These are phyloP conservation scores for Horisme vitalbata DNA, from an alignment of 2,888 invertebrate genomes.

Conservation along the genomic window DNA sequence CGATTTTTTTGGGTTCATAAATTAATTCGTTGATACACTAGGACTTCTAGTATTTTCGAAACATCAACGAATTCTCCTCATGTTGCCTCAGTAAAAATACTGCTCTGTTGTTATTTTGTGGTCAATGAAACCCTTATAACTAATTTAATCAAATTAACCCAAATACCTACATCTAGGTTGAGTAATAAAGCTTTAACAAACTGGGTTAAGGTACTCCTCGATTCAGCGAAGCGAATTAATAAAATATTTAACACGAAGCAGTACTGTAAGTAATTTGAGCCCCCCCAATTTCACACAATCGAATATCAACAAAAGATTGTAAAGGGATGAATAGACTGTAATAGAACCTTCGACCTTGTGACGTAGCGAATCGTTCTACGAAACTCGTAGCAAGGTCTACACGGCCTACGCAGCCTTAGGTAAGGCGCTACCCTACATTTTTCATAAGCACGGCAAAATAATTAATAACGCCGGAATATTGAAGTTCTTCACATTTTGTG, in stretches of 20 bases:
- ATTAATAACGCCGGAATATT: too few relatives aligned
- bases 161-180: slow-evolving; percentile 1
- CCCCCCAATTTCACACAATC: slow-evolving; percentile 67
- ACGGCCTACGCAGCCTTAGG: slow-evolving; percentile 1
- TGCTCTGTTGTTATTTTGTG: too few relatives aligned
- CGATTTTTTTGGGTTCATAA: too few relatives aligned
- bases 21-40: too few relatives aligned
- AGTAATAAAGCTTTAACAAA: slow-evolving; percentile 5
- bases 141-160: too few relatives aligned
- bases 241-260: slow-evolving; percentile 37
- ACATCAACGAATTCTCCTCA: too few relatives aligned
- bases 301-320: slow-evolving; percentile 58
- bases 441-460: too few relatives aligned
- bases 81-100: too few relatives aligned
- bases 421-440: too few relatives aligned
- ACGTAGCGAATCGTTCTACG: slow-evolving; percentile 41
- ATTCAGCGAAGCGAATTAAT: slow-evolving; percentile 27
- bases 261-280: slow-evolving; percentile 51
- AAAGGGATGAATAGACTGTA: slow-evolving; percentile 57
- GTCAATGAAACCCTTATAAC: too few relatives aligned
- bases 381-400: slow-evolving; percentile 44
- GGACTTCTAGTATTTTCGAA: too few relatives aligned
- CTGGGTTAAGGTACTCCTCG: background rate
- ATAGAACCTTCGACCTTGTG: slow-evolving; percentile 56
- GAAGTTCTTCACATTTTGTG: too few relatives aligned